Evolutionary conservation across 2,888 invertebrate genomes (phyloP).

Genomic region (Ceraclea dissimilis): DNA sequence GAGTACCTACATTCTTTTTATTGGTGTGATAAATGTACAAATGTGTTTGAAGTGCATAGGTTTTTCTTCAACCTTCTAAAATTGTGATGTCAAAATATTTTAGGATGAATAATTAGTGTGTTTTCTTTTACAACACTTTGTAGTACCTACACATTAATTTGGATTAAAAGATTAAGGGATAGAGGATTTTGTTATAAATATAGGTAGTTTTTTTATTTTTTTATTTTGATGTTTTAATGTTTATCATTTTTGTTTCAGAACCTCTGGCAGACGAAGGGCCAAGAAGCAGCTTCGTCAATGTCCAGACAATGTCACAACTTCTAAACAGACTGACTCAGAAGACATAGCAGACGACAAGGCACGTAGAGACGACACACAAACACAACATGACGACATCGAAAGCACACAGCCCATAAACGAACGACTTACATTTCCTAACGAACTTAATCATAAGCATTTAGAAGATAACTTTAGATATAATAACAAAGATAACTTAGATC

Average conservation of each 20-base stretch:
- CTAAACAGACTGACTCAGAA: conserved; percentile 22
- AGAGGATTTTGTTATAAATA: no score
- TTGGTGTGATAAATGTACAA: no score
- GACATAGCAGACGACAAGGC: conserved; percentile 15
- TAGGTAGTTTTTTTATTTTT: no score
- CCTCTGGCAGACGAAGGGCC: conserved; percentile 25
- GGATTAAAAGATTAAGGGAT: no score
- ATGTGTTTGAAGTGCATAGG: no score
- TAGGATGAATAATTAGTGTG: no score
- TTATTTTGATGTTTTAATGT: neutral
- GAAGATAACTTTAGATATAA: conserved; percentile 8
- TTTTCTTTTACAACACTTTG: no score
- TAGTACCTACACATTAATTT: no score
- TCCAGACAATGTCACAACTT: conserved; percentile 13
- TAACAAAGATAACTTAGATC: conserved; percentile 2
- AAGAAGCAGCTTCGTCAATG: conserved; percentile 25
- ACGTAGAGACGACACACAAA: conserved; percentile 6
- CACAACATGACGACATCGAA: conserved; percentile 13
- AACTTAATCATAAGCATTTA: conserved; percentile 9
- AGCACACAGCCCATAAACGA: conserved; percentile 14
- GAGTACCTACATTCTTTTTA: no score
- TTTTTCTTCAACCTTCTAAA: no score
- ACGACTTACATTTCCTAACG: conserved; percentile 13
- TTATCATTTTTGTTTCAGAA: conserved; percentile 18
- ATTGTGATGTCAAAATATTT: no score